A percentile compares a stretch with the other conserved stretches of the same genome.
phyloP scores from a whole-genome alignment of 2,113 vertebrate genomes.

The Phoxinus phoxinus region DNA sequence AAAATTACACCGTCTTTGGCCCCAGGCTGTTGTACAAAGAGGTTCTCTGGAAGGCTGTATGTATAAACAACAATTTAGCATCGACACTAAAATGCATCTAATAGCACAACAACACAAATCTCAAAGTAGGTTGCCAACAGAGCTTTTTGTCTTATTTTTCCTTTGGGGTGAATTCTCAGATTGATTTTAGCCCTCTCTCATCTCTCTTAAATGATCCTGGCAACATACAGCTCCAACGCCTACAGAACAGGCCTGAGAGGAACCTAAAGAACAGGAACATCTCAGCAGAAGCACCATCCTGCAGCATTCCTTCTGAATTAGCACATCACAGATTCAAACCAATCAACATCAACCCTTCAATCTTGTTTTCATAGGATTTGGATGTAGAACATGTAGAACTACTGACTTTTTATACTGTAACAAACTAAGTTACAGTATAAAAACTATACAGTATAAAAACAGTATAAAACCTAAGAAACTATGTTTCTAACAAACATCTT shows the following conservation, averaged over 20 bases:
- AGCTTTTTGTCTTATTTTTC: not conserved
- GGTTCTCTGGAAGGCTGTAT: constrained; percentile 3
- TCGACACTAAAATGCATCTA: not conserved
- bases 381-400: not conserved
- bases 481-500: not conserved
- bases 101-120: not conserved
- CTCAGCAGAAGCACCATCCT: not conserved
- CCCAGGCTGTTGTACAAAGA: constrained; percentile 3
- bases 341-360: not conserved
- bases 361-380: not conserved
- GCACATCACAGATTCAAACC: not conserved
- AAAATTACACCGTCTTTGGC: constrained; percentile 11
- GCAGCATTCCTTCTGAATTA: not conserved
- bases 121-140: constrained; percentile 4
- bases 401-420: not conserved
- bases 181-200: not conserved
- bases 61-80: constrained; percentile 5
- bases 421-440: no score
- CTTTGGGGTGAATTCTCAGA: constrained; percentile 7
- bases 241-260: constrained; percentile 32
- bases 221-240: not conserved
- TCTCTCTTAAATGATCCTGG: not conserved
- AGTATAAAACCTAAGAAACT: no score
- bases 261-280: constrained; percentile 45
- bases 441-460: no score